Conservation (phyloP, 2,797 vertebrate species). For the Lacerta agilis region DNA sequence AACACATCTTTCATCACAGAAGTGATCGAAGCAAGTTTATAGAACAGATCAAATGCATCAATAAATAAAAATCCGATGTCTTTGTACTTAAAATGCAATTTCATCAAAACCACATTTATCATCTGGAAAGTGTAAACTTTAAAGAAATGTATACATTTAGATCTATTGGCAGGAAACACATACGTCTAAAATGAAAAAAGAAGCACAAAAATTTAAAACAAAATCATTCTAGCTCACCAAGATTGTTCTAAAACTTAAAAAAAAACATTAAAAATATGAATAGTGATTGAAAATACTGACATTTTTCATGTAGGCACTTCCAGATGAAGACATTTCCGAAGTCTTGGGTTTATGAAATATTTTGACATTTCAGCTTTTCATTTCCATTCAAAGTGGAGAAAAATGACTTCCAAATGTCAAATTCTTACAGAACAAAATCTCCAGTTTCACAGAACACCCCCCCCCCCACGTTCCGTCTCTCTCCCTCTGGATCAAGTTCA, state of each 20-base stretch:
- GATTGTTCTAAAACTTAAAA: background rate
- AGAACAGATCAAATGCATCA: background rate
- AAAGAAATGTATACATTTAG: conserved; percentile 1
- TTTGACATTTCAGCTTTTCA: conserved; percentile 39
- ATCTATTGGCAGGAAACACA: background rate
- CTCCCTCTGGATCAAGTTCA: background rate
- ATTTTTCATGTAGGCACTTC: conserved; percentile 21
- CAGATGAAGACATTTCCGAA: conserved; percentile 24
- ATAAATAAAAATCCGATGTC: background rate
- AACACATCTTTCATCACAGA: background rate
- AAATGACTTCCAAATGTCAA: conserved; percentile 26
- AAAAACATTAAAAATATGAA: background rate
- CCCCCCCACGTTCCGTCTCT: background rate
- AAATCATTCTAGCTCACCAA: background rate
- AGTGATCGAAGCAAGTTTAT: background rate
- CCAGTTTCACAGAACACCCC: background rate
- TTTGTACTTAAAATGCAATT: background rate
- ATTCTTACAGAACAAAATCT: conserved; percentile 17
- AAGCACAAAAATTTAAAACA: background rate
- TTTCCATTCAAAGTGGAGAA: conserved; percentile 3
- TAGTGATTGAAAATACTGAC: conserved; percentile 25
- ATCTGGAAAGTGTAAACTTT: background rate
- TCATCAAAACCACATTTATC: conserved; percentile 15
- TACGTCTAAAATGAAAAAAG: conserved; percentile 7
- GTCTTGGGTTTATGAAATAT: conserved; percentile 24